Evolutionary conservation across 2,113 vertebrate genomes (phyloP).

Genomic region (Enhydra lutris): DNA sequence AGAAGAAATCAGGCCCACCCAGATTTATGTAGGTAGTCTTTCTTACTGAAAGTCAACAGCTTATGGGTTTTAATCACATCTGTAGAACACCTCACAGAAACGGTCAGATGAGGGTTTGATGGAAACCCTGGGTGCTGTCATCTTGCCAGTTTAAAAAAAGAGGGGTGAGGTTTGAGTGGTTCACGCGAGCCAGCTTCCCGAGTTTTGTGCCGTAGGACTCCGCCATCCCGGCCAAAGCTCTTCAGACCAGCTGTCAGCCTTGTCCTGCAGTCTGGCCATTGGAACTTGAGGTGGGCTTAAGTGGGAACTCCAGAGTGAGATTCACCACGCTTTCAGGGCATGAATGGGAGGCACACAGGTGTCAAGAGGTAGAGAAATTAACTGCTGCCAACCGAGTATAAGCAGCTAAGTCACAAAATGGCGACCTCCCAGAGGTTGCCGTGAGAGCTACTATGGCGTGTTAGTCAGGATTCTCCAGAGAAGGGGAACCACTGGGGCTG

Average conservation of each 20-base stretch:
- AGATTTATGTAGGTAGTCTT: neutral
- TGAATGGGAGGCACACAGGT: neutral
- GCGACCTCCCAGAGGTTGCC: neutral
- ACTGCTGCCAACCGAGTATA: neutral
- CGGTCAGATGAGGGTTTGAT: neutral
- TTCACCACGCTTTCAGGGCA: neutral
- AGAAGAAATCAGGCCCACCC: neutral
- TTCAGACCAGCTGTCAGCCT: neutral
- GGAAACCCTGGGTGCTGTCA: neutral
- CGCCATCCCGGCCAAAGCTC: neutral
- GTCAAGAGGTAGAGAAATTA: neutral
- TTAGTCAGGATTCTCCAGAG: neutral
- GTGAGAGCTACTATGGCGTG: rapidly evolving
- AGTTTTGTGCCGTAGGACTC: neutral
- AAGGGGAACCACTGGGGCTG: neutral
- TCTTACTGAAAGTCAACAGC: neutral
- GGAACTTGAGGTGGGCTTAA: neutral
- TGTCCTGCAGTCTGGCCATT: neutral
- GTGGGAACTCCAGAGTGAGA: neutral
- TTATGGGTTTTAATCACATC: neutral
- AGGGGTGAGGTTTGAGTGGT: too few relatives aligned
- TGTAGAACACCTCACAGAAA: neutral
- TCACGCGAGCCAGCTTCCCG: neutral
- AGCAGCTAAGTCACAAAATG: neutral
- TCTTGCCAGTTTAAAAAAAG: neutral